These are phyloP conservation scores for Acanthurus tractus DNA, from an alignment of 2,797 vertebrate genomes.

Conservation along the genomic window DNA sequence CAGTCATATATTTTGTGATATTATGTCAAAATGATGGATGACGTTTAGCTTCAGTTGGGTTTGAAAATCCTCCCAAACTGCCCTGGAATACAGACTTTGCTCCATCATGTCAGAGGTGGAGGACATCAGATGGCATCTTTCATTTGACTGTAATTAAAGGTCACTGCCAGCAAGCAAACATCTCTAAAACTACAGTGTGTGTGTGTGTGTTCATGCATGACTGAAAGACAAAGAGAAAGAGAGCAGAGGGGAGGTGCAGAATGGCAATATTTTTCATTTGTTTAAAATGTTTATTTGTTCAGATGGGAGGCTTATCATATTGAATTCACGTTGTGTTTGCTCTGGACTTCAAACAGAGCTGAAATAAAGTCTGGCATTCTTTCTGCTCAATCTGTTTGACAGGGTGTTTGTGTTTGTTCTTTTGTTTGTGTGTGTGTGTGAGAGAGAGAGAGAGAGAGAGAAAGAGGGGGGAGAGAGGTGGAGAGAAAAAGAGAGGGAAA, in stretches of 20 bases:
- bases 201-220: constrained; percentile 22
- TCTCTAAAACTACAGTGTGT: constrained; percentile 27
- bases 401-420: constrained; percentile 55
- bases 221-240: constrained; percentile 7
- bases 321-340: constrained; percentile 74
- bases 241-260: neutral
- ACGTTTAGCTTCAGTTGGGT: neutral
- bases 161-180: constrained; percentile 24
- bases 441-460: neutral
- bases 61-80: neutral
- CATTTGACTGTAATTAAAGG: constrained; percentile 45
- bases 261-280: constrained; percentile 24
- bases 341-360: constrained; percentile 71
- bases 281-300: constrained; percentile 52
- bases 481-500: constrained; percentile 39
- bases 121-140: neutral
- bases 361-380: constrained; percentile 67
- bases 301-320: constrained; percentile 64
- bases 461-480: neutral
- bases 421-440: constrained; percentile 32
- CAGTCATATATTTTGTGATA: constrained; percentile 1
- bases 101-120: constrained; percentile 29
- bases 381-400: constrained; percentile 72
- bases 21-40: constrained; percentile 2
- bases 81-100: constrained; percentile 13